Percentiles rank a stretch among this genome's conserved stretches.
phyloP scores from a whole-genome alignment of 2,888 invertebrate species.

The Busseola fusca region DNA sequence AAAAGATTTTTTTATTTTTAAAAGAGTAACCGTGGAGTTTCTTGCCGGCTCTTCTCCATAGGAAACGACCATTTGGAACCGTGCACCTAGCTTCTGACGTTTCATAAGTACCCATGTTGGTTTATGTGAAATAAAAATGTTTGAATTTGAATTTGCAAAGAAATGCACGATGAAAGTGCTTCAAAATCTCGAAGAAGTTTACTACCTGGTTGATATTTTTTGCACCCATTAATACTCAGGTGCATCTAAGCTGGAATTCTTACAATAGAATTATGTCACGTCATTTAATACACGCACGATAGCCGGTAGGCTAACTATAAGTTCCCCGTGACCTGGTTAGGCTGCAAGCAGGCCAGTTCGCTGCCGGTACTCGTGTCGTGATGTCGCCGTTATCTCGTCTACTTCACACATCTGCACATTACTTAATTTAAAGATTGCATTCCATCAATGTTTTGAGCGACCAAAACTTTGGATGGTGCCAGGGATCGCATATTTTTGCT shows the following conservation, averaged over 20 bases:
- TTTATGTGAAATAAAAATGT: no score
- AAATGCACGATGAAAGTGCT: neutral
- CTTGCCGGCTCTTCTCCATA: no score
- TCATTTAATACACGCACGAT: conserved; percentile 70
- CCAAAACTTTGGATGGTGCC: neutral
- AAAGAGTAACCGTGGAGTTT: no score
- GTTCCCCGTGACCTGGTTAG: conserved; percentile 76
- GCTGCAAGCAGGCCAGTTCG: conserved; percentile 69
- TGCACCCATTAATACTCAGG: neutral
- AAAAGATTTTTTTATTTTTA: no score
- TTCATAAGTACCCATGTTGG: no score
- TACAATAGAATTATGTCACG: conserved; percentile 72
- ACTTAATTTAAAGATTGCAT: conserved; percentile 16
- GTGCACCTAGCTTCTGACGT: no score
- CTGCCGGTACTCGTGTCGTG: conserved; percentile 56
- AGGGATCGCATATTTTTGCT: neutral
- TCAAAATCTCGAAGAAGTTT: neutral
- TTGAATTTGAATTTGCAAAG: neutral
- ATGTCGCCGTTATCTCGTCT: conserved; percentile 70
- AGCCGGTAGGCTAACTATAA: conserved; percentile 59
- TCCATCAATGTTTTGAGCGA: conserved; percentile 2
- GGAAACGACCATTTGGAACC: no score
- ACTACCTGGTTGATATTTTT: neutral
- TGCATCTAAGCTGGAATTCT: conserved; percentile 60
- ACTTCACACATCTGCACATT: conserved; percentile 61